Evolutionary conservation across 2,797 vertebrate species (phyloP), one percentile per base, ranked within the genome.

Genomic region (Myioborus miniatus): DNA sequence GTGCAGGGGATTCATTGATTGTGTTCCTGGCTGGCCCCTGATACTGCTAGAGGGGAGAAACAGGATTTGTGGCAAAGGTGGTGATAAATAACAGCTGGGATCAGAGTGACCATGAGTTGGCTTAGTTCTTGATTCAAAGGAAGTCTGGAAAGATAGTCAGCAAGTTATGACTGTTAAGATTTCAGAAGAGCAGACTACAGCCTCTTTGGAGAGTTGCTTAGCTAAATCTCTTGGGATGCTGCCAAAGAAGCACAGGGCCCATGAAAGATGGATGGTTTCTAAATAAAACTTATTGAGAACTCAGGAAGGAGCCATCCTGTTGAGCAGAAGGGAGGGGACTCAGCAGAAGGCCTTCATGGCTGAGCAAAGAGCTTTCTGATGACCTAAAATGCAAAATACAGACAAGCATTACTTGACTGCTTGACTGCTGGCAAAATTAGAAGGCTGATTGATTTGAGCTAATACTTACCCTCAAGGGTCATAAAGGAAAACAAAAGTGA

Each of bases 201-300:
- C 53, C 36, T 49, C 89, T 93, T 74, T 44, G 63, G 46, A 81
- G 58, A 60, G 44, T 8, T 75, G 71, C 68, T 78, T 83, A 85
- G 72, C 24, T 67, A 39, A 68, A 78, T 65, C 58, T 68, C 34
- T 86, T 91, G 56, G 64, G 49, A 47, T 62, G 30, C 29, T 90
- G 72, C 60, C 68, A 71, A 34, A 77, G 47, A 94, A 49, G 49
- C 18, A 24, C 3, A 34, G 27, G 9, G 32, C 43, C 59, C n/a
- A 69, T 86, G 74, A 89, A 92, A 87, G 78, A 79, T 68, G n/a
- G 41, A 78, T 83, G 76, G 65, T 81, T 94, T 88, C 86, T 95
- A 81, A 88, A n/a, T 36, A 88, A 86, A 90, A 34, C 44, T 62
- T 87, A 22, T 0, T 80, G 58, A 80, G 64, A 87, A 44, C 21